Evolutionary conservation across 2,113 vertebrate species (phyloP).

Genomic region (Scortum barcoo): DNA sequence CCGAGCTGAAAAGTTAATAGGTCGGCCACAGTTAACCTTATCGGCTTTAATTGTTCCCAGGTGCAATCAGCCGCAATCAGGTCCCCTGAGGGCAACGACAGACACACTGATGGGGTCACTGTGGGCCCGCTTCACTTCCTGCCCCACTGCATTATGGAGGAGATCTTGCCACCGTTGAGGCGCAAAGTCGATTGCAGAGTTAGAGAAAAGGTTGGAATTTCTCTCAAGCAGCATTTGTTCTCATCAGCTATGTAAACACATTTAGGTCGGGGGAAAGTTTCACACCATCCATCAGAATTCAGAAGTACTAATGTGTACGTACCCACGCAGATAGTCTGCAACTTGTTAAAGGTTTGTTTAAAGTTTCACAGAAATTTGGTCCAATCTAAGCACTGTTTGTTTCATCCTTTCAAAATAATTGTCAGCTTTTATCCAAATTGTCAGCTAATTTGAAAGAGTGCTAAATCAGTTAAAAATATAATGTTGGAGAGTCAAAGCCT

Average conservation of each 20-base stretch:
- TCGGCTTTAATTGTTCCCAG: constrained; percentile 74
- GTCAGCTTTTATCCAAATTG: not conserved
- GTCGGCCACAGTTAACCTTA: constrained; percentile 70
- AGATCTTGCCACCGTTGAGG: constrained; percentile 16
- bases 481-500: not conserved
- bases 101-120: constrained; percentile 44
- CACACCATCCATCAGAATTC: constrained; percentile 9
- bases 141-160: constrained; percentile 36
- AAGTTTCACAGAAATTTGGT: not conserved
- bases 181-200: constrained; percentile 38
- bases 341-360: not conserved
- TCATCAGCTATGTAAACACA: constrained; percentile 66
- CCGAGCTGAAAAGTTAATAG: constrained; percentile 37
- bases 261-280: not conserved
- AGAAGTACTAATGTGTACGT: not conserved
- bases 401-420: not conserved
- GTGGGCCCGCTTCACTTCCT: constrained; percentile 49
- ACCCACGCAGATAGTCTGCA: not conserved
- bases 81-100: constrained; percentile 31
- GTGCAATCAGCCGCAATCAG: constrained; percentile 50
- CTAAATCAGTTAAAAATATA: not conserved
- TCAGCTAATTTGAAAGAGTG: not conserved
- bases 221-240: constrained; percentile 50
- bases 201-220: constrained; percentile 17
- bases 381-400: not conserved